phyloP scores from a whole-genome alignment of 2,888 invertebrate genomes.

The Luperina nickerlii region DNA sequence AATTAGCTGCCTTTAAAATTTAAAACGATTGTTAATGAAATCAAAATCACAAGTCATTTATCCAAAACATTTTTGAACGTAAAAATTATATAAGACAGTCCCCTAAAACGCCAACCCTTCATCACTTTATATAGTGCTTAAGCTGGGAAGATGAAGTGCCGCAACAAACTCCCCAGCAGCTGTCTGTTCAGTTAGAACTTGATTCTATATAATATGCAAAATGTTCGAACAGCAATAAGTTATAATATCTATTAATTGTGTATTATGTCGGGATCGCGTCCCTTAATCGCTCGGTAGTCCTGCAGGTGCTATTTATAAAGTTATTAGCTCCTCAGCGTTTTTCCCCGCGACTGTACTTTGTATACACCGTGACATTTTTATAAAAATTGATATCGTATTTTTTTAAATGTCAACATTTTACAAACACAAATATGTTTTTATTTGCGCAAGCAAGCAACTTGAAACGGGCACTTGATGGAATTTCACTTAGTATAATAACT shows the following conservation, averaged over 20 bases:
- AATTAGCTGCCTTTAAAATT: conserved; percentile 27
- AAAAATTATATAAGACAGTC: background rate
- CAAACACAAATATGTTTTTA: conserved; percentile 52
- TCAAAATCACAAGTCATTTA: background rate
- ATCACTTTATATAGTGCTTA: background rate
- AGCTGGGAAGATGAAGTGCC: background rate
- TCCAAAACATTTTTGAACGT: background rate
- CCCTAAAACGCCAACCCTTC: background rate
- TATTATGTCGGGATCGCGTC: conserved; percentile 30
- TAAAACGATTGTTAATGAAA: conserved; percentile 17
- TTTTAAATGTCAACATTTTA: conserved; percentile 64
- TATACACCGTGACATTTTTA: conserved; percentile 55
- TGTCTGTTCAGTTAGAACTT: background rate
- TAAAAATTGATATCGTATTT: conserved; percentile 59
- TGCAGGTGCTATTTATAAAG: conserved; percentile 57
- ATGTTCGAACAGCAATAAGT: conserved; percentile 19
- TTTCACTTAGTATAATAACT: conserved; percentile 61
- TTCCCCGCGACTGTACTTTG: conserved; percentile 38
- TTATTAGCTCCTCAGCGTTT: conserved; percentile 36
- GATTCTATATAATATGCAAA: conserved; percentile 33
- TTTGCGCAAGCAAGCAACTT: conserved; percentile 21
- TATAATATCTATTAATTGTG: conserved; percentile 44
- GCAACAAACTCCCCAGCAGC: background rate
- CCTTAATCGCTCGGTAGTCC: background rate
- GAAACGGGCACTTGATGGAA: conserved; percentile 41